Conservation (phyloP, 2,113 vertebrate genomes). For the Loxodonta africana region DNA sequence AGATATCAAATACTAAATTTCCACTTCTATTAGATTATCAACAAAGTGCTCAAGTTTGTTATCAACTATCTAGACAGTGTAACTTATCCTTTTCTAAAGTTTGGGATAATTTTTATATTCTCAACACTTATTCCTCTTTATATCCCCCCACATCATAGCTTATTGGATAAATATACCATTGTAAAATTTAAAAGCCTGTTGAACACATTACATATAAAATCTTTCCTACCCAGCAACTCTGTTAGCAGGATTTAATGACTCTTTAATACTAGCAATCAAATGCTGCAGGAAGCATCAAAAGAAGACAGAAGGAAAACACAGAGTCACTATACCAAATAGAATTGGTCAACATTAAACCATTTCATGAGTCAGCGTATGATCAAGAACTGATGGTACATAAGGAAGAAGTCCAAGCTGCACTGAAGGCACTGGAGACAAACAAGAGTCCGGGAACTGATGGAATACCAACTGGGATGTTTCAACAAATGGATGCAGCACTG, state of each 20-base stretch:
- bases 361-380: too few species aligned
- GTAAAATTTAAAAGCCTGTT: not conserved
- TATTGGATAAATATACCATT: not conserved
- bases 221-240: not conserved
- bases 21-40: not conserved
- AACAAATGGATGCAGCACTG: too few species aligned
- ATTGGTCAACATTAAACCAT: too few species aligned
- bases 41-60: not conserved
- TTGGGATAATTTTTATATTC: not conserved
- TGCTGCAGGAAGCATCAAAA: too few species aligned
- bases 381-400: too few species aligned
- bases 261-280: not conserved
- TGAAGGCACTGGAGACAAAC: too few species aligned
- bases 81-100: not conserved
- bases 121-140: not conserved
- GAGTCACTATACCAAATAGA: too few species aligned
- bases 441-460: too few species aligned
- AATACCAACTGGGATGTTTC: too few species aligned
- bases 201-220: not conserved
- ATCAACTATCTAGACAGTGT: not conserved
- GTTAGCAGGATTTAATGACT: not conserved
- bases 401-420: too few species aligned
- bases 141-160: not conserved
- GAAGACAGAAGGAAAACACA: too few species aligned
- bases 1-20: constrained; percentile 13